phyloP scores from a whole-genome alignment of 92 coral and sea anemone species.

The Hydrozoanthus gracilis region DNA sequence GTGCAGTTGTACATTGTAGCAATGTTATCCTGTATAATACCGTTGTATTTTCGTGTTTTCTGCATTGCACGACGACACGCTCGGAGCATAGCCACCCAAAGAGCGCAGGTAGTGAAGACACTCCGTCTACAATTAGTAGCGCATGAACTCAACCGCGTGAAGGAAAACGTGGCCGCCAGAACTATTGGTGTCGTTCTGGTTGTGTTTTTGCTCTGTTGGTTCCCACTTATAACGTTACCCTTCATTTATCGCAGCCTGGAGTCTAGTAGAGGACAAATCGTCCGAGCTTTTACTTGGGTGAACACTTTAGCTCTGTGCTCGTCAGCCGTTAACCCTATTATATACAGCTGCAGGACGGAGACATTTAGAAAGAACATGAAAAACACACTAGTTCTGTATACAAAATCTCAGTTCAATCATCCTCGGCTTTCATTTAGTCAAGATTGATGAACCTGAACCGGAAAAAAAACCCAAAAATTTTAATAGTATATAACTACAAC shows the following conservation, averaged over 20 bases:
- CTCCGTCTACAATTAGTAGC: constrained; percentile 54
- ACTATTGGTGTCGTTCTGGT: constrained; percentile 83
- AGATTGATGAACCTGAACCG: constrained; percentile 2
- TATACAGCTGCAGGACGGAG: constrained; percentile 81
- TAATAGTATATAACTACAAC: neutral
- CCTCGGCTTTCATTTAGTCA: constrained; percentile 6
- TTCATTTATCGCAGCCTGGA: constrained; percentile 61
- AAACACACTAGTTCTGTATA: constrained; percentile 3
- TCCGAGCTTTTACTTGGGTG: constrained; percentile 74
- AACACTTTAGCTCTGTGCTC: constrained; percentile 90
- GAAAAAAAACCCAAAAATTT: neutral
- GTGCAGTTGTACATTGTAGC: constrained; percentile 67
- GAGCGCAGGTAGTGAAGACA: constrained; percentile 60
- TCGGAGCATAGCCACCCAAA: constrained; percentile 69
- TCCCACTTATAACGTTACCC: constrained; percentile 83
- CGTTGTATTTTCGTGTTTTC: constrained; percentile 82
- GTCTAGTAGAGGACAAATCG: constrained; percentile 41
- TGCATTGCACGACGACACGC: constrained; percentile 89
- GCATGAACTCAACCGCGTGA: constrained; percentile 48
- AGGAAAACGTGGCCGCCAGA: constrained; percentile 81
- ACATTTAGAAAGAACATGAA: constrained; percentile 66
- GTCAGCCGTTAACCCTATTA: constrained; percentile 86
- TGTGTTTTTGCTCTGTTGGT: constrained; percentile 87
- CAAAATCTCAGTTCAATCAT: neutral
- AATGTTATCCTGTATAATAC: constrained; percentile 67